phyloP scores from a whole-genome alignment of 2,888 invertebrate species.

The Acanthosepion lycidas region DNA sequence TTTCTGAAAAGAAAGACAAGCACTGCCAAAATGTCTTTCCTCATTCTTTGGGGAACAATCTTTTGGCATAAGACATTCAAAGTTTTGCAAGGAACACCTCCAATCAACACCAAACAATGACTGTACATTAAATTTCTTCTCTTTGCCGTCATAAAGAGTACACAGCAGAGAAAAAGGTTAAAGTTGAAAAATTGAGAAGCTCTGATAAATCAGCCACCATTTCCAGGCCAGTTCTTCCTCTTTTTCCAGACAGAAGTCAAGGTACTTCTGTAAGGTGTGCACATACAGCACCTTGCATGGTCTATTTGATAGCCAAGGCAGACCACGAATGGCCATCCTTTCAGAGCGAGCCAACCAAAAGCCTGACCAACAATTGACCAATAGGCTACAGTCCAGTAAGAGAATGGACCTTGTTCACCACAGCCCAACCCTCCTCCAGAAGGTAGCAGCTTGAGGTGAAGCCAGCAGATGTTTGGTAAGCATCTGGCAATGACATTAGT shows the following conservation, averaged over 20 bases:
- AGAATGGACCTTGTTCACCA: background rate
- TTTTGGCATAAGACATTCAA: background rate
- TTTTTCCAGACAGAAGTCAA: background rate
- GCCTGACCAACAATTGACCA: slow-evolving; percentile 3
- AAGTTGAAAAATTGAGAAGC: slow-evolving; percentile 12
- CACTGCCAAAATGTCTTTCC: background rate
- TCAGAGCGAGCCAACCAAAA: slow-evolving; percentile 21
- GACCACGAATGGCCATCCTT: slow-evolving; percentile 17
- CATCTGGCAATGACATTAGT: background rate
- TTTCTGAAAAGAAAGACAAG: background rate
- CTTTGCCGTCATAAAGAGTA: background rate
- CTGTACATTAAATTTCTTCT: background rate
- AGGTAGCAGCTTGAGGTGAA: background rate
- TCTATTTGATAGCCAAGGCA: slow-evolving; percentile 24
- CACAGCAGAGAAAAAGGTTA: background rate
- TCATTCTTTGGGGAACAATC: background rate
- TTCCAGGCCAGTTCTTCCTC: background rate
- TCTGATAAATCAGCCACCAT: background rate
- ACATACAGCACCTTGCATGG: slow-evolving; percentile 33
- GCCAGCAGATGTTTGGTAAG: background rate
- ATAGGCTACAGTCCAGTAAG: slow-evolving; percentile 33
- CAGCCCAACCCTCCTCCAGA: background rate
- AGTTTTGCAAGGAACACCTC: background rate
- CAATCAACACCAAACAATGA: background rate
- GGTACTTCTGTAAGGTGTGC: background rate